Conservation (phyloP, 2,797 vertebrate species). For the Champsocephalus gunnari region DNA sequence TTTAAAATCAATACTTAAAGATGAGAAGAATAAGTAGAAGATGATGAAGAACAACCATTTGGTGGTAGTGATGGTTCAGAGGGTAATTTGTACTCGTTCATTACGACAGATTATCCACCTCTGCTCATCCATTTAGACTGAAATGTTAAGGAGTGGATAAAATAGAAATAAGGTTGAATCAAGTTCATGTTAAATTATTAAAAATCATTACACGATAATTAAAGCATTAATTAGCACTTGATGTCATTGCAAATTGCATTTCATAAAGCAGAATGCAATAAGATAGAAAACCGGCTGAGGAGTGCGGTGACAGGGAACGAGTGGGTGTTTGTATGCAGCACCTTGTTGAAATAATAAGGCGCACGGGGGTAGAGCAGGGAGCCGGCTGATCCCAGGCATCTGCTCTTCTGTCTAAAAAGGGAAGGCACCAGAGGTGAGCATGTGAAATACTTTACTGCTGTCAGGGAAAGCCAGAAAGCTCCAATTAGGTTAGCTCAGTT, state of each 20-base stretch:
- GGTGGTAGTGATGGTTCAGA: background rate
- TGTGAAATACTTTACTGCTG: slow-evolving; percentile 16
- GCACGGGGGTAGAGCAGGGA: background rate
- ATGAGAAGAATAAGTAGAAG: background rate
- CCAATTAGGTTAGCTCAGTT: background rate
- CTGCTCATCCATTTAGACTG: slow-evolving; percentile 7
- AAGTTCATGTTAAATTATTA: slow-evolving; percentile 4
- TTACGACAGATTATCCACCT: slow-evolving; percentile 1
- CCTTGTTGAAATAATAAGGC: slow-evolving; percentile 31
- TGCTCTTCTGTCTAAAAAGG: slow-evolving; percentile 33
- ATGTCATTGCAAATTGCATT: slow-evolving; percentile 7
- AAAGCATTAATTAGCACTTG: background rate
- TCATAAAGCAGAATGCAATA: slow-evolving; percentile 18
- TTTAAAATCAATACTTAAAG: background rate
- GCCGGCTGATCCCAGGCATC: slow-evolving; percentile 27
- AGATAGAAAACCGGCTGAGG: background rate
- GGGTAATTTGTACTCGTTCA: background rate
- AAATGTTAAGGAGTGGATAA: background rate
- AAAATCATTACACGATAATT: slow-evolving; percentile 11
- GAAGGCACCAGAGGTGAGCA: slow-evolving; percentile 24
- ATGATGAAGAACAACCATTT: background rate
- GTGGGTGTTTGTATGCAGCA: slow-evolving; percentile 9
- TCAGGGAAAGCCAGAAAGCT: slow-evolving; percentile 24
- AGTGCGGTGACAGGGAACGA: background rate
- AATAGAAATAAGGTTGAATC: slow-evolving; percentile 13